phyloP scores from a whole-genome alignment of 2,113 vertebrate genomes.

The Tricholaema leucomelas region DNA sequence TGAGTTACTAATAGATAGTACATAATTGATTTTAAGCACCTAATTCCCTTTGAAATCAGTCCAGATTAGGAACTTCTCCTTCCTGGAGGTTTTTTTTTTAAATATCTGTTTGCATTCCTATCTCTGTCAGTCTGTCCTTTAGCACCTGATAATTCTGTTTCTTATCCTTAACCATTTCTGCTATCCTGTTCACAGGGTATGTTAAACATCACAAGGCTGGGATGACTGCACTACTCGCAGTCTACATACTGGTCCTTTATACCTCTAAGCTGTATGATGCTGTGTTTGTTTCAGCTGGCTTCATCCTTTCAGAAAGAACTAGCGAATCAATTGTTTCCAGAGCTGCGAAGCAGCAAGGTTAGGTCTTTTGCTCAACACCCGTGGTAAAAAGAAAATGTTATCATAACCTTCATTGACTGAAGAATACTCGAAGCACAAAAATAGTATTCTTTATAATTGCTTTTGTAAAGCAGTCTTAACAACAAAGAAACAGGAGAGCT shows the following conservation, averaged over 20 bases:
- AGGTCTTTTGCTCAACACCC: neutral
- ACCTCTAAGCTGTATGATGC: neutral
- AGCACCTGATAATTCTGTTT: neutral
- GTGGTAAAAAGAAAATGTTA: neutral
- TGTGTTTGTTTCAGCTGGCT: neutral
- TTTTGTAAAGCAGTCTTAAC: slow-evolving; percentile 7
- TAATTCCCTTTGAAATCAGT: neutral
- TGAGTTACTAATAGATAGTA: neutral
- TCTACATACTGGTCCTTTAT: neutral
- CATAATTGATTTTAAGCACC: neutral
- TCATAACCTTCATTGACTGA: slow-evolving; percentile 18
- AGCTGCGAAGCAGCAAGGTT: slow-evolving; percentile 7
- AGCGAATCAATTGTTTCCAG: slow-evolving; percentile 22
- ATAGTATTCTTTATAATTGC: slow-evolving; percentile 28
- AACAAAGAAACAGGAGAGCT: slow-evolving; percentile 33
- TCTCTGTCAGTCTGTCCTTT: neutral
- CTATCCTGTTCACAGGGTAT: neutral
- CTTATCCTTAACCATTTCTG: neutral
- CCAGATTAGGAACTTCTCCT: neutral
- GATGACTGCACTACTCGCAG: neutral
- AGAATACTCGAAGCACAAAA: neutral
- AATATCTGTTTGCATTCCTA: neutral
- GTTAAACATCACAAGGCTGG: neutral
- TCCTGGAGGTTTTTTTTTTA: neutral
- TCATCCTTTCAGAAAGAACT: neutral